Evolutionary conservation across 2,797 vertebrate genomes (phyloP).

Genomic region (Rhyacichthys aspro): DNA sequence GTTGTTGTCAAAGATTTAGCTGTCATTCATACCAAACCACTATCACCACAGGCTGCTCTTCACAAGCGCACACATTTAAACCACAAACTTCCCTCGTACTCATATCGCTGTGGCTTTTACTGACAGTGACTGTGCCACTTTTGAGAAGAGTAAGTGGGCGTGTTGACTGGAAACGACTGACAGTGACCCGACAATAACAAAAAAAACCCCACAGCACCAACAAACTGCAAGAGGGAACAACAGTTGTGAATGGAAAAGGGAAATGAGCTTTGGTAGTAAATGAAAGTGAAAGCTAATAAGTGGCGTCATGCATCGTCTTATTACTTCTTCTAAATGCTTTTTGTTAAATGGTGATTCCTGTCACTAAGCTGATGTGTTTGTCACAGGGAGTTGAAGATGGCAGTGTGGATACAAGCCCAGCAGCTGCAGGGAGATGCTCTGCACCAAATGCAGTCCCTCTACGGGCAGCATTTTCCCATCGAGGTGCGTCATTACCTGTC

Average conservation of each 20-base stretch:
- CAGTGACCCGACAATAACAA: slow-evolving; percentile 37
- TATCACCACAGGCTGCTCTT: slow-evolving; percentile 40
- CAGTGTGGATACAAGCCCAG: slow-evolving; percentile 95
- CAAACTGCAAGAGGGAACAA: slow-evolving; percentile 2
- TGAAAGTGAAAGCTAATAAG: slow-evolving; percentile 6
- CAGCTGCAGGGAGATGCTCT: slow-evolving; percentile 96
- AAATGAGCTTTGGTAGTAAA: neutral
- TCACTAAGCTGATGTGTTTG: neutral
- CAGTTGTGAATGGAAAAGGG: slow-evolving; percentile 2
- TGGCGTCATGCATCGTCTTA: neutral
- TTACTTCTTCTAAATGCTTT: neutral
- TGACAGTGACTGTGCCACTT: slow-evolving; percentile 67
- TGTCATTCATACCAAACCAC: slow-evolving; percentile 26
- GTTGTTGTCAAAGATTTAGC: neutral
- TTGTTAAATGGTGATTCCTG: neutral
- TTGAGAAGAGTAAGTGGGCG: slow-evolving; percentile 68
- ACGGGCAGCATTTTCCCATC: slow-evolving; percentile 98
- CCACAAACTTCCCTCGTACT: slow-evolving; percentile 64
- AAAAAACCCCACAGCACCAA: neutral
- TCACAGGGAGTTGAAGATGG: slow-evolving; percentile 85
- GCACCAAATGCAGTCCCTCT: slow-evolving; percentile 96
- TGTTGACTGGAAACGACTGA: slow-evolving; percentile 70
- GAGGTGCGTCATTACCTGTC: slow-evolving; percentile 96
- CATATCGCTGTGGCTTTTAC: slow-evolving; percentile 59
- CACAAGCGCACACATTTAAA: slow-evolving; percentile 1